Conservation (phyloP, 2,888 invertebrate genomes). For the Dinocampus coccinellae region DNA sequence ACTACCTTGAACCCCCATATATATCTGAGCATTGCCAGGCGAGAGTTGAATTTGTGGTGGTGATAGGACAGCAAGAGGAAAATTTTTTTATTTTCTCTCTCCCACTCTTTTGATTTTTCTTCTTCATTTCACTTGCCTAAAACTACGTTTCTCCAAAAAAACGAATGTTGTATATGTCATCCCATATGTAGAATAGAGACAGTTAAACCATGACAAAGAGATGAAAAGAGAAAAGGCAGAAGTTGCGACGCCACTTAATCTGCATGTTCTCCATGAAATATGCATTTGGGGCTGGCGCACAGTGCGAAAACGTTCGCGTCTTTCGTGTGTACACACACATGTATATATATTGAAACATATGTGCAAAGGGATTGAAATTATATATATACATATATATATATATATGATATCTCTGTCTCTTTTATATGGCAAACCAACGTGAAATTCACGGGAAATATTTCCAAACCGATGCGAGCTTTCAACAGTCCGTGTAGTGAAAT, state of each 20-base stretch:
- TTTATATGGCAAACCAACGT: background rate
- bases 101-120: background rate
- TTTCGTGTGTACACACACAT: constrained; percentile 6
- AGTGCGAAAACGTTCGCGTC: constrained; percentile 21
- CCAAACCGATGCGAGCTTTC: background rate
- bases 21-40: background rate
- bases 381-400: background rate
- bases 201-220: no score
- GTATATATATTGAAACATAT: constrained; percentile 3
- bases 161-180: background rate
- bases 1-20: background rate
- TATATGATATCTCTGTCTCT: background rate
- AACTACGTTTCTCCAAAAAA: background rate
- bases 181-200: background rate
- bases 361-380: background rate
- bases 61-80: no score
- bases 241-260: constrained; percentile 47
- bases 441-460: background rate
- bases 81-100: no score
- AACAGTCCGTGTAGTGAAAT: background rate
- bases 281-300: constrained; percentile 47
- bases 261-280: constrained; percentile 57
- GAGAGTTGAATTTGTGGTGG: background rate
- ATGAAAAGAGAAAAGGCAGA: background rate
- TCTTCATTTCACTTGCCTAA: background rate